Base-by-base conservation (phyloP, 1,140 invertebrate species). In the Mactra quadrangularis region DNA sequence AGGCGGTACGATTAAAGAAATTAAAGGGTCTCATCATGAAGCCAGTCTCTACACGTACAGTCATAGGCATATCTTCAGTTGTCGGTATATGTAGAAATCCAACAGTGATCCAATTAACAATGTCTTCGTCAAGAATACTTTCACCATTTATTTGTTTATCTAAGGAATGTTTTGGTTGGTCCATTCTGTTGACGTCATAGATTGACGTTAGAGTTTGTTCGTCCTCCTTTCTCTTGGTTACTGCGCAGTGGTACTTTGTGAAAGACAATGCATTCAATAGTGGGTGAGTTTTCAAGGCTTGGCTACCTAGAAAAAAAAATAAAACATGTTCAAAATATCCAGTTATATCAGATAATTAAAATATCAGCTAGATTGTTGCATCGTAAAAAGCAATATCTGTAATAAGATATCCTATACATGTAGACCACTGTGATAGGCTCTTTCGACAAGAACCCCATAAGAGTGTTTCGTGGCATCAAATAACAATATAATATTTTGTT, bases 1-100 rank as follows among this genome's bases (percentile, higher is more conserved):
- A 25, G 0, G 70, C 60, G 19, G 83, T 82, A 13, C 62, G 19
- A 29, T 85, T 77, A 35, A 85, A 85, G 64, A 79, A 85, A 59
- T 85, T 85, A 29, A 74, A 85, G n/a, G 83, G 83, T 38, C 66
- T 81, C n/a, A 85, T n/a, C 53, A 64, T 25, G 29, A 85, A 85
- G 9, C 77, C 77, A 2, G 77, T 70, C 29, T 81, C 70, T 0
- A 75, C 71, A 19, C 64, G 27, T 6, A 70, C 62, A 22, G 83
- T 85, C 83, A 85, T 85, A 9, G 83, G 83, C 33, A 85, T 41
- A 35, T 85, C 83, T 57, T 85, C 83, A 45, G 76, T 47, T 13
- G 77, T 85, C 0, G 83, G 83, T 9, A 85, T 53, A 59, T 85
- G 83, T 13, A 85, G 38, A 52, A 85, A 81, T 0, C 83, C 83